Base-by-base conservation (phyloP, 2,888 invertebrate genomes). In the Rhodophaea formosa region DNA sequence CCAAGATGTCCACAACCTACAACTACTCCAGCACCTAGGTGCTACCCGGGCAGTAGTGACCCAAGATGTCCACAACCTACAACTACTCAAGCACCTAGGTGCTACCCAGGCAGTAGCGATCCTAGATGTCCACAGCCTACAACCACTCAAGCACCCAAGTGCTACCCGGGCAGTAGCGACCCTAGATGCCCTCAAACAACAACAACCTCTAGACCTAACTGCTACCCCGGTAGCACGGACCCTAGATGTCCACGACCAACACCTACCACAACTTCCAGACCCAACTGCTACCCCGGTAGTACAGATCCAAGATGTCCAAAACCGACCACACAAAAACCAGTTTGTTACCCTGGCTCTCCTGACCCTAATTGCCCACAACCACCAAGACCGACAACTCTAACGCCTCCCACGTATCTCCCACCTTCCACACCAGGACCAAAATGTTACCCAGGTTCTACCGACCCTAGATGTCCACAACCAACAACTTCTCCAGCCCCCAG, bases 271-370 rank as follows among this genome's bases (percentile, higher is more conserved):
- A 60, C 63, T 3, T 53, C 47, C 0, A 45, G 52, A 16, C 64
- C 63, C 0, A 61, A 58, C 0, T 67, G 72, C 61, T 79, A 79
- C 60, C 86, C 85, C n/a, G 84, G 75, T 30, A 65, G 68, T 1
- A 56, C 61, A 2, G 76, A 35, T 10, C 35, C 35, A 3, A 35
- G 35, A 10, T 35, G 35, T 35, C 35, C 53, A 7, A 75, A 68
- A 63, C 56, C 62, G 8, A 52, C 57, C 3, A 53, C 60, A 0
- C 58, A 60, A 7, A 46, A 46, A 46, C 62, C 63, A 62, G 60
- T 65, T 65, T 62, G 67, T 53, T 67, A 61, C 51, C 62, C 67
- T 30, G 65, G 64, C 32, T 59, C 60, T 7, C 60, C 53, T 8
- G 79, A 80, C 60, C 74, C 75, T 3, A 56, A 72, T 14, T 80